Percentiles rank a stretch among this genome's conserved stretches.
These are phyloP conservation scores for Elysia crispata DNA, from an alignment of 2,888 invertebrate species.

Conservation along the genomic window DNA sequence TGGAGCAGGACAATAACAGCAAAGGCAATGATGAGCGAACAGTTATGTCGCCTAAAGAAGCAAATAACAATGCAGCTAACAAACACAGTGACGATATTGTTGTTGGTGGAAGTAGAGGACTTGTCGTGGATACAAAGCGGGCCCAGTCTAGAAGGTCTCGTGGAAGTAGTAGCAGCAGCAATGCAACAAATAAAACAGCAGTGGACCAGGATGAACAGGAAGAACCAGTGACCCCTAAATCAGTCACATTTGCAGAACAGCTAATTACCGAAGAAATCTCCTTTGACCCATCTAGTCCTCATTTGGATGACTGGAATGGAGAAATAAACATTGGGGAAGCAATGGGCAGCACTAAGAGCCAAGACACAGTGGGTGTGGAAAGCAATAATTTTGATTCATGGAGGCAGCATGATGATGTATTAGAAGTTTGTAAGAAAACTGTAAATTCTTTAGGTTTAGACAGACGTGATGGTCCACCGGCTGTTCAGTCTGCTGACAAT, in stretches of 20 bases:
- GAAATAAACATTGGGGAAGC: constrained; percentile 61
- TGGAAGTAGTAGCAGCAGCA: too few relatives aligned
- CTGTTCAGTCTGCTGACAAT: background rate
- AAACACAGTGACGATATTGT: background rate
- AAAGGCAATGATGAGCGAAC: background rate
- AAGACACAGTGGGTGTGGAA: background rate
- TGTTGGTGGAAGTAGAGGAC: too few relatives aligned
- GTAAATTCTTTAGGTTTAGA: background rate
- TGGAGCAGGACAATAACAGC: too few relatives aligned
- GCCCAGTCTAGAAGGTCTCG: too few relatives aligned
- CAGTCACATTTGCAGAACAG: constrained; percentile 53
- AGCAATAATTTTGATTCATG: background rate
- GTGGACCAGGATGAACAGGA: too few relatives aligned
- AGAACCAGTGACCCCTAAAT: constrained; percentile 25
- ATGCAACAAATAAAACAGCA: background rate
- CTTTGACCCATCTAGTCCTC: constrained; percentile 37
- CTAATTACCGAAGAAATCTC: constrained; percentile 49
- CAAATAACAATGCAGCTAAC: background rate
- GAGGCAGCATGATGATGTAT: too few relatives aligned
- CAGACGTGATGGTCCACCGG: background rate
- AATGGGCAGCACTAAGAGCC: background rate
- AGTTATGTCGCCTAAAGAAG: background rate
- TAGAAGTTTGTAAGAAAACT: too few relatives aligned
- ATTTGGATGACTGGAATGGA: constrained; percentile 52
- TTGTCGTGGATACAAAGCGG: too few relatives aligned